These are phyloP conservation scores for Manacus vitellinus DNA, from an alignment of 2,113 vertebrate species.

Conservation along the genomic window DNA sequence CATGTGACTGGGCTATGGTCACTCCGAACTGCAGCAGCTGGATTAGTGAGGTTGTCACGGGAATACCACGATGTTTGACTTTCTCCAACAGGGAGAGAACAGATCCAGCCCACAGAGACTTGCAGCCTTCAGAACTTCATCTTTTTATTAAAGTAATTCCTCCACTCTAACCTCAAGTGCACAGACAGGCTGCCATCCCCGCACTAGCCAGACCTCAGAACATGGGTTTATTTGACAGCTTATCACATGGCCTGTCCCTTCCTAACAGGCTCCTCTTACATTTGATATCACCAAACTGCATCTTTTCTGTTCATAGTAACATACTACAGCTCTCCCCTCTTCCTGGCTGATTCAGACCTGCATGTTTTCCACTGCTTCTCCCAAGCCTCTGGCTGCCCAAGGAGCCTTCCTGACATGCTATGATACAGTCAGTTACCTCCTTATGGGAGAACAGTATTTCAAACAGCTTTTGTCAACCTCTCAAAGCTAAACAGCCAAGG, in stretches of 20 bases:
- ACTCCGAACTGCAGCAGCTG: background rate
- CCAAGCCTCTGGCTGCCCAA: background rate
- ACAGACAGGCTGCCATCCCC: background rate
- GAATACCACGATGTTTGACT: fast-evolving
- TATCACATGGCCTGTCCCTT: background rate
- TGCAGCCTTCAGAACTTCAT: background rate
- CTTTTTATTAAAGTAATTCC: background rate
- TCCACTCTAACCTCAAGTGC: background rate
- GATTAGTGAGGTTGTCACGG: background rate
- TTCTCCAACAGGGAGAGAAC: background rate
- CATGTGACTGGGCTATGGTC: background rate
- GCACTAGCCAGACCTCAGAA: background rate
- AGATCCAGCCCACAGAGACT: background rate
- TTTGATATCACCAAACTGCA: background rate
- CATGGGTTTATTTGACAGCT: background rate
- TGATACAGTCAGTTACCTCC: fast-evolving
- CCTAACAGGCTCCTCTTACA: background rate
- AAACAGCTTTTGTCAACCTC: background rate
- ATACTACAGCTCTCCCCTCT: background rate
- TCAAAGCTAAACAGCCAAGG: background rate
- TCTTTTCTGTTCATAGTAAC: background rate
- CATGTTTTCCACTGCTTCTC: background rate
- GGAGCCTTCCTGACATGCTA: background rate
- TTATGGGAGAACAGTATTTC: background rate
- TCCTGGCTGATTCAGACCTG: background rate